These are phyloP conservation scores for Urocolius indicus DNA, from an alignment of 2,113 vertebrate genomes.

Conservation along the genomic window DNA sequence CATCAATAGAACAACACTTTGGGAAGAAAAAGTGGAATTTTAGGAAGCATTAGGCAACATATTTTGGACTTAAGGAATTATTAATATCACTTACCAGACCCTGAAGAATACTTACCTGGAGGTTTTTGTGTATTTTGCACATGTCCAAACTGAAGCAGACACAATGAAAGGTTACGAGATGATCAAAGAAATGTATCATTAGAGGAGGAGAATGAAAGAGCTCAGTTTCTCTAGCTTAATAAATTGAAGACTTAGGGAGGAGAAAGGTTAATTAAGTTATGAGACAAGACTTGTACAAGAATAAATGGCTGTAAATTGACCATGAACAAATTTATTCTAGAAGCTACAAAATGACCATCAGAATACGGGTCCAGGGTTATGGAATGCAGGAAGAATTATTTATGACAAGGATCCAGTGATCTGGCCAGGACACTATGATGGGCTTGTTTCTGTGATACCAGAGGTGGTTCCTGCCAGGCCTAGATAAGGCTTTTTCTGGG, in stretches of 20 bases:
- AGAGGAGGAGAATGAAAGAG: neutral
- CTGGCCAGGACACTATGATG: neutral
- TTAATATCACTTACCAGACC: neutral
- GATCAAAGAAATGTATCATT: neutral
- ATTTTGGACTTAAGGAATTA: neutral
- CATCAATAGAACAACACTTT: neutral
- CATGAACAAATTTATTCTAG: neutral
- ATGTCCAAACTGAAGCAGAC: neutral
- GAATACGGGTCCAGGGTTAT: neutral
- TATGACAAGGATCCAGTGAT: rapidly evolving
- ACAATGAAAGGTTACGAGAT: neutral
- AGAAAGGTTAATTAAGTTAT: slow-evolving; percentile 12
- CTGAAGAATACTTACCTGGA: neutral
- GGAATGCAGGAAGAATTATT: neutral
- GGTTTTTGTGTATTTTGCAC: neutral
- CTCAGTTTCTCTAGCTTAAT: neutral
- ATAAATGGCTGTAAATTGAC: slow-evolving; percentile 1
- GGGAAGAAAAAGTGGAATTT: neutral
- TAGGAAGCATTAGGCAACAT: neutral
- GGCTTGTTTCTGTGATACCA: neutral
- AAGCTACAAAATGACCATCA: neutral
- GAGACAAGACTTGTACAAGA: neutral
- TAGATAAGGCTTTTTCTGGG: rapidly evolving
- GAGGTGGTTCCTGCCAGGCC: neutral
- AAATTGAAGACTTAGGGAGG: neutral